Conservation (phyloP, 2,888 invertebrate species). For the Lepidocyrtinus sp. region DNA sequence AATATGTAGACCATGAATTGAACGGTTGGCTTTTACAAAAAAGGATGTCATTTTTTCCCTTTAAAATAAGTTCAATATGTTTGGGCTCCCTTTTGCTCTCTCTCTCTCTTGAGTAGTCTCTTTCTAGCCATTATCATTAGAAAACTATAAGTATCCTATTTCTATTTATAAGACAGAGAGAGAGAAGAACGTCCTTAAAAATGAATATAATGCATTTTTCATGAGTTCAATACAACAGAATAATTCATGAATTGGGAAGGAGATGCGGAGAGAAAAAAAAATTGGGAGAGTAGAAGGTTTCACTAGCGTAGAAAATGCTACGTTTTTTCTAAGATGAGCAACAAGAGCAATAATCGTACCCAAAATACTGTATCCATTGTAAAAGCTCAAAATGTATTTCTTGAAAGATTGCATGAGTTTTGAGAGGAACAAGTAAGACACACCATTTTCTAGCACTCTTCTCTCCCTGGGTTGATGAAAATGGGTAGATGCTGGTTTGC, state of each 20-base stretch:
- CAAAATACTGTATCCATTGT: not conserved
- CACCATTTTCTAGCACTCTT: constrained; percentile 10
- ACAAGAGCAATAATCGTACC: constrained; percentile 6
- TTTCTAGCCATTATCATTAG: not conserved
- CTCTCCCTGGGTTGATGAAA: too few relatives aligned
- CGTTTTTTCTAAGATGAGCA: not conserved
- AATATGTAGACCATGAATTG: constrained; percentile 4
- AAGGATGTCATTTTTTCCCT: constrained; percentile 10
- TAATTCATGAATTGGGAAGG: constrained; percentile 58
- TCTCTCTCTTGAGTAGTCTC: not conserved
- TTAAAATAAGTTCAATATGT: constrained; percentile 52
- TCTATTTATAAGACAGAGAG: constrained; percentile 30
- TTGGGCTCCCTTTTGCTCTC: not conserved
- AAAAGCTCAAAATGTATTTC: not conserved
- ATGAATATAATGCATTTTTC: constrained; percentile 56
- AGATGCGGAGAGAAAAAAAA: not conserved
- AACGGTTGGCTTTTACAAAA: constrained; percentile 1
- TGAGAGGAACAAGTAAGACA: not conserved
- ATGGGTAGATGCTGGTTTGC: too few relatives aligned
- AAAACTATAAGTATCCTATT: not conserved
- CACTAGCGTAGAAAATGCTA: not conserved
- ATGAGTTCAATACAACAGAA: constrained; percentile 61
- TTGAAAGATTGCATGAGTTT: constrained; percentile 11
- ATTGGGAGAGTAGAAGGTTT: not conserved
- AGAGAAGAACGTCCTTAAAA: constrained; percentile 10